Conservation (phyloP, 2,113 vertebrate species). For the Podarcis cretensis region DNA sequence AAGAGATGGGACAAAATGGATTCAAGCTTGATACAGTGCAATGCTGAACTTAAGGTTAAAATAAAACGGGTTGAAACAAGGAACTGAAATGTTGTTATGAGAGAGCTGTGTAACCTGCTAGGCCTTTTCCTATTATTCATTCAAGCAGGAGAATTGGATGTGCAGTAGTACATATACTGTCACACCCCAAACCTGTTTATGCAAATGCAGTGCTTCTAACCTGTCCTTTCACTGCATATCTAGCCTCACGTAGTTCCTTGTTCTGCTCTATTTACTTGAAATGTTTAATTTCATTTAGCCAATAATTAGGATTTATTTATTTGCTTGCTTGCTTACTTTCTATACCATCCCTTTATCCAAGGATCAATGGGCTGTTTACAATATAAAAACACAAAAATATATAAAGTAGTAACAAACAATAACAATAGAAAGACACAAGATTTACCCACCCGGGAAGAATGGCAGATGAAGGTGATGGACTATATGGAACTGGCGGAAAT, state of each 20-base stretch:
- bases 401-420: too few species aligned
- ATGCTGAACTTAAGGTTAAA: background rate
- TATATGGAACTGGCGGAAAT: too few species aligned
- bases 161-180: too few species aligned
- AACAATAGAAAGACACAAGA: too few species aligned
- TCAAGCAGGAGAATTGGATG: background rate
- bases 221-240: background rate
- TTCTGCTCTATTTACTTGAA: background rate
- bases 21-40: slow-evolving; percentile 14
- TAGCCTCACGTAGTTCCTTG: background rate
- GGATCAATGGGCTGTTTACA: too few species aligned
- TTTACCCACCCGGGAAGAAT: too few species aligned
- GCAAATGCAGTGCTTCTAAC: background rate
- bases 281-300: background rate
- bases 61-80: background rate
- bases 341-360: too few species aligned
- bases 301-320: too few species aligned
- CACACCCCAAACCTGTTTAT: background rate
- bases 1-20: background rate
- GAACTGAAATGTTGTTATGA: background rate
- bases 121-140: slow-evolving; percentile 6
- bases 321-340: too few species aligned
- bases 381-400: too few species aligned
- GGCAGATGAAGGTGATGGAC: too few species aligned
- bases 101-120: background rate